These are phyloP conservation scores for Saturnia japonica DNA, from an alignment of 2,888 invertebrate genomes.

Conservation along the genomic window DNA sequence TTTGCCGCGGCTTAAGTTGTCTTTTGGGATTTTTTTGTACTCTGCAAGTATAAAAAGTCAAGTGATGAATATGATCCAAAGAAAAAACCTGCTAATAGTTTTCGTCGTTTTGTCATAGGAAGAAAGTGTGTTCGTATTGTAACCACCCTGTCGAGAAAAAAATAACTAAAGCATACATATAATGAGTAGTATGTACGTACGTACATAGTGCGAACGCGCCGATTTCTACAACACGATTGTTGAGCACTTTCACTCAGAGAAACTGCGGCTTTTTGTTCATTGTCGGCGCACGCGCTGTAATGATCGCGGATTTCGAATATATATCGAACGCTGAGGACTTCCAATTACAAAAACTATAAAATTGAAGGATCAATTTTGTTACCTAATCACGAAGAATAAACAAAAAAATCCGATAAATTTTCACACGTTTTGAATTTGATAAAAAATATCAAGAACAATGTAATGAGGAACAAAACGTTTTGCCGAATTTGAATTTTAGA, in stretches of 20 bases:
- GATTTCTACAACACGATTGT: slow-evolving; percentile 67
- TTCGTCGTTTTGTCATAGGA: slow-evolving; percentile 3
- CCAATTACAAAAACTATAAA: slow-evolving; percentile 28
- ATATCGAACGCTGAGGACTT: slow-evolving; percentile 48
- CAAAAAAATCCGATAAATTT: neutral
- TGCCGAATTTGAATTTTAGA: slow-evolving; percentile 4
- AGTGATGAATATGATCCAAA: too few species aligned
- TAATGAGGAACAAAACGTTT: neutral
- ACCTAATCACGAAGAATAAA: neutral
- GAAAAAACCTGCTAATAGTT: neutral
- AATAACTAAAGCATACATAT: slow-evolving; percentile 38
- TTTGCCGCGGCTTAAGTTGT: too few species aligned
- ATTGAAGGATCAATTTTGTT: neutral
- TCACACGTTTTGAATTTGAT: neutral
- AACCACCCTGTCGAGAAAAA: slow-evolving; percentile 25
- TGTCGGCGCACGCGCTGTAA: slow-evolving; percentile 49
- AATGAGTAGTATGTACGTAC: slow-evolving; percentile 31
- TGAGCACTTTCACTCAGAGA: slow-evolving; percentile 78
- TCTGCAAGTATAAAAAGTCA: too few species aligned
- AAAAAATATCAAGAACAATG: neutral
- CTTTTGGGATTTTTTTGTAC: too few species aligned
- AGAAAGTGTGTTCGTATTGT: slow-evolving; percentile 16
- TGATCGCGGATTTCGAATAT: slow-evolving; percentile 57
- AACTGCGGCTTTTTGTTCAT: slow-evolving; percentile 75
- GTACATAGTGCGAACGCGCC: slow-evolving; percentile 44